phyloP scores from a whole-genome alignment of 2,797 vertebrate species.

The Lycodopsis pacificus region DNA sequence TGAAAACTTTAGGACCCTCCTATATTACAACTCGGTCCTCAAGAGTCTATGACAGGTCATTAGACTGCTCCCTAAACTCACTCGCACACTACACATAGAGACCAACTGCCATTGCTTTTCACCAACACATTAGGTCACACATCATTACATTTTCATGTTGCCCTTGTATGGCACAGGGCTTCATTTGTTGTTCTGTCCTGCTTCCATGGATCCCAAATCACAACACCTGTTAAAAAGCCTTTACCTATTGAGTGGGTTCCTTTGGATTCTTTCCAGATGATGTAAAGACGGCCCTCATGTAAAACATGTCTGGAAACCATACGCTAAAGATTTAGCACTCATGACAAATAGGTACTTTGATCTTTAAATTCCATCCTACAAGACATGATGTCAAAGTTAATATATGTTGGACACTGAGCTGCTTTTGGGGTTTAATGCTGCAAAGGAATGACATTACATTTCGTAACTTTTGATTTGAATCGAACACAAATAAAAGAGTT shows the following conservation, averaged over 20 bases:
- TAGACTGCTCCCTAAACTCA: constrained; percentile 17
- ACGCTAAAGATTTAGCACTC: constrained; percentile 35
- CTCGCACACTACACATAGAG: constrained; percentile 9
- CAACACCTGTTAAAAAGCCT: constrained; percentile 58
- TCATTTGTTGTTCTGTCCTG: constrained; percentile 55
- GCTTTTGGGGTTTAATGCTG: constrained; percentile 5
- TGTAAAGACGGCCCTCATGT: constrained; percentile 56
- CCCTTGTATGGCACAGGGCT: constrained; percentile 20
- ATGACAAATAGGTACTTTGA: constrained; percentile 51
- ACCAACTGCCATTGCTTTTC: constrained; percentile 40
- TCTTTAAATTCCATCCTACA: constrained; percentile 47
- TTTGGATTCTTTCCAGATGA: constrained; percentile 79
- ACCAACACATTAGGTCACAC: constrained; percentile 45
- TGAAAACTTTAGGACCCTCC: constrained; percentile 42
- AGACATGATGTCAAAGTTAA: constrained; percentile 35
- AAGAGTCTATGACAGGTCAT: constrained; percentile 31
- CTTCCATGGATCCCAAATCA: constrained; percentile 53
- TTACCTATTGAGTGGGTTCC: constrained; percentile 28
- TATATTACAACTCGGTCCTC: constrained; percentile 22
- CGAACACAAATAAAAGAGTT: constrained; percentile 12
- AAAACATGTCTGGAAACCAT: constrained; percentile 69
- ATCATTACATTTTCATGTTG: constrained; percentile 45
- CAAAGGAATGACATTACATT: not conserved
- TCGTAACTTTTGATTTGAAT: constrained; percentile 4
- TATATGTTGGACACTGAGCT: constrained; percentile 6